Evolutionary conservation across 2,113 vertebrate species (phyloP), one percentile per base, ranked within the genome.

Genomic region (Tupaia chinensis): DNA sequence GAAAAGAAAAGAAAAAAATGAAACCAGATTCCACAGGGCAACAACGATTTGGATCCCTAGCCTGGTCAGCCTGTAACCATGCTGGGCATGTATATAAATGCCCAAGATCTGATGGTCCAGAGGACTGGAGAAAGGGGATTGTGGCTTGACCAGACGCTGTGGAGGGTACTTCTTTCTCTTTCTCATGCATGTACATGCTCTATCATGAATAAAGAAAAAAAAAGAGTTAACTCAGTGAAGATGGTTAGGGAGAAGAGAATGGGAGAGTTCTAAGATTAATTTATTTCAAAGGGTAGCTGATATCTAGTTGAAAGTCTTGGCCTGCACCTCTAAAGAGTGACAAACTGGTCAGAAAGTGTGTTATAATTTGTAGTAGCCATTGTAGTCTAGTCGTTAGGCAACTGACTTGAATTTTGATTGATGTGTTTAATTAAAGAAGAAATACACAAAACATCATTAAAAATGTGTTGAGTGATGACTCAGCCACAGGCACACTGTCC

Each of bases 401-500:
- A 53, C 65, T 93, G 91, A 69, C 2, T 32, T 83, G 60, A 89
- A 89, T 72, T 72, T 94, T 94, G 63, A 92, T 95, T 94, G 89
- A 81, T 77, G n/a, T 78, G 70, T 83, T 92, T 96, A 93, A 91
- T 91, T 93, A 78, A 87, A 93, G 23, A n/a, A 22, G 56, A 85
- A 83, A 63, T 87, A 76, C 5, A 90, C 32, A 93, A 90, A 90
- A 69, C 22, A 90, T 9, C 15, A 83, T 63, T 89, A 79, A 68
- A 82, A 91, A 79, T 90, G 56, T 56, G 29, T 68, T 87, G 72
- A 94, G 9, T 94, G 70, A 72, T 82, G 76, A 65, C 81, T 94
- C 32, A 73, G 58, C 53, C 60, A 83, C 13, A 29, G 58, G 58
- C 76, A 54, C 25, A 82, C 32, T 32, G 56, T 89, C 77, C 60